Evolutionary conservation across 2,888 invertebrate species (phyloP).

Genomic region (Cantharis lateralis): DNA sequence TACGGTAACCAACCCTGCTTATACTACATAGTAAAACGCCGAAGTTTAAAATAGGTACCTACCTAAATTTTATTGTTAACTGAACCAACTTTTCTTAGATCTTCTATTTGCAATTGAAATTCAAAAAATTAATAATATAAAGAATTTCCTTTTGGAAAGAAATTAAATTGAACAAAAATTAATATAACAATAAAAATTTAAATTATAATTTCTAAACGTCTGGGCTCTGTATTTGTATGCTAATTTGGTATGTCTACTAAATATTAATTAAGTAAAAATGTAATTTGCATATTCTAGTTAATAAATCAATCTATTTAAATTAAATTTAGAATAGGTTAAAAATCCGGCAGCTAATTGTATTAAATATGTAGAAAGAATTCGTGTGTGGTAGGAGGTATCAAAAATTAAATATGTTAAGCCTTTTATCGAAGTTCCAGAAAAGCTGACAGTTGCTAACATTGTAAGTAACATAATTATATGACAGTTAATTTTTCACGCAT

Average conservation of each 20-base stretch:
- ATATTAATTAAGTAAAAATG: not conserved
- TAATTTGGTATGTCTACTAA: not conserved
- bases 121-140: not conserved
- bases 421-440: slow-evolving; percentile 14
- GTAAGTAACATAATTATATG: slow-evolving; percentile 23
- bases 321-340: slow-evolving; percentile 1
- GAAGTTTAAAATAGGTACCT: not conserved
- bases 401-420: slow-evolving; percentile 18
- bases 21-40: not conserved
- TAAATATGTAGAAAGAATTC: slow-evolving; percentile 3
- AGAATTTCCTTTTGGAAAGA: not conserved
- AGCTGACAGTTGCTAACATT: slow-evolving; percentile 22
- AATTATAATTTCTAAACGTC: not conserved
- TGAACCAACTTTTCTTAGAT: too few relatives aligned
- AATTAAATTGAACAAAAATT: not conserved
- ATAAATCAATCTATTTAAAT: not conserved
- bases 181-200: not conserved
- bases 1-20: slow-evolving; percentile 15
- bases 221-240: not conserved
- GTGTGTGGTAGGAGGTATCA: slow-evolving; percentile 17
- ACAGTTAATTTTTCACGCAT: slow-evolving; percentile 35
- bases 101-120: not conserved
- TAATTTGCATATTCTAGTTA: not conserved
- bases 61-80: not conserved
- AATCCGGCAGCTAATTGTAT: slow-evolving; percentile 7